Percentiles rank a stretch among this genome's conserved stretches.
Conservation (phyloP, 2,888 invertebrate species). For the Bellardia bayeri region DNA sequence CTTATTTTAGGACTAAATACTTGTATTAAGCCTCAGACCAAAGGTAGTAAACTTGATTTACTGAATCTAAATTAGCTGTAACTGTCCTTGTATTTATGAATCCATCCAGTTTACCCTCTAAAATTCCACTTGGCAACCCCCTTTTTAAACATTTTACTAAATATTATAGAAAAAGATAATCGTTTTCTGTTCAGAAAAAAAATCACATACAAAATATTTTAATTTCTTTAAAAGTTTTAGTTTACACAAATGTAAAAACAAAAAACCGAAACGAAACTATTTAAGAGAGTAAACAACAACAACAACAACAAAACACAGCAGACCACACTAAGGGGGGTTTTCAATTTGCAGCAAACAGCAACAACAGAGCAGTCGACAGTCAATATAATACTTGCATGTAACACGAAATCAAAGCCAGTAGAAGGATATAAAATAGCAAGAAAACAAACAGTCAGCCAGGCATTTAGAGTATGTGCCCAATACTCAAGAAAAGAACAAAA, state of each 20-base stretch:
- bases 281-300: not conserved
- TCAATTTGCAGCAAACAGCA: constrained; percentile 28
- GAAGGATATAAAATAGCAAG: constrained; percentile 69
- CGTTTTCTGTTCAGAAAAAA: constrained; percentile 43
- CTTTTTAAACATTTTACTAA: constrained; percentile 3
- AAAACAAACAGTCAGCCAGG: not conserved
- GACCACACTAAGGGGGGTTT: constrained; percentile 68
- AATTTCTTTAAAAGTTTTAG: constrained; percentile 63
- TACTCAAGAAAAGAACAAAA: constrained; percentile 48
- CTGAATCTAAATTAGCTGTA: too few species aligned
- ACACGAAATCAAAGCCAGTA: constrained; percentile 74
- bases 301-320: not conserved
- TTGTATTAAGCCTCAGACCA: too few species aligned
- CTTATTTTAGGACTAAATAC: too few species aligned
- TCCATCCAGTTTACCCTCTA: not conserved
- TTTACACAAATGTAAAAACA: constrained; percentile 31
- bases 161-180: constrained; percentile 72
- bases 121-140: constrained; percentile 40
- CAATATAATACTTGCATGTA: constrained; percentile 70
- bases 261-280: constrained; percentile 16
- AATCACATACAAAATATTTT: constrained; percentile 61
- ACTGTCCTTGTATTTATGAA: too few species aligned
- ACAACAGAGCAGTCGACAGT: constrained; percentile 38
- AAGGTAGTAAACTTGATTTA: too few species aligned
- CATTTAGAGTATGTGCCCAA: constrained; percentile 25